A percentile compares a stretch with the other conserved stretches of the same genome.
phyloP scores from a whole-genome alignment of 2,888 invertebrate genomes.

The Diabrotica balteata region DNA sequence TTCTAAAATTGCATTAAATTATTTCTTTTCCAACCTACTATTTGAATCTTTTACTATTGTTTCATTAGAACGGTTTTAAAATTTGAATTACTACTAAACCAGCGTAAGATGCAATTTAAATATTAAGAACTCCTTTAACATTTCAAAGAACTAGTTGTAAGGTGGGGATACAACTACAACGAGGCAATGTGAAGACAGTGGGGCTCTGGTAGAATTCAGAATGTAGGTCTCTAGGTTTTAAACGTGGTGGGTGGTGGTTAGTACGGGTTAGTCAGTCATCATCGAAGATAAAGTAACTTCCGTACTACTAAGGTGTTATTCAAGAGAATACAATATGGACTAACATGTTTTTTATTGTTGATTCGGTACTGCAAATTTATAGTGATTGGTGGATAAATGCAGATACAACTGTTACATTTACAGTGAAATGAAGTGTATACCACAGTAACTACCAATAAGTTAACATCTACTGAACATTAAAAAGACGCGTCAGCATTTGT shows the following conservation, averaged over 20 bases:
- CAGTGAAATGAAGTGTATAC: no score
- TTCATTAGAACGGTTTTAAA: slow-evolving; percentile 7
- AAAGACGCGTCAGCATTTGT: slow-evolving; percentile 9
- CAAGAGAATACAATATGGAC: slow-evolving; percentile 9
- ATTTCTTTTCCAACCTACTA: no score
- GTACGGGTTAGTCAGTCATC: slow-evolving; percentile 51
- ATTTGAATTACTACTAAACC: slow-evolving; percentile 1
- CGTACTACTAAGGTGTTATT: slow-evolving; percentile 30
- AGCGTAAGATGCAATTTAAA: slow-evolving; percentile 28
- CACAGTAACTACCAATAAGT: neutral
- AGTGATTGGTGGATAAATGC: slow-evolving; percentile 4
- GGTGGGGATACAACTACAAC: slow-evolving; percentile 22
- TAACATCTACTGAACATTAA: neutral
- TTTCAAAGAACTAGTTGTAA: slow-evolving; percentile 40
- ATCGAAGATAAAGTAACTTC: slow-evolving; percentile 53
- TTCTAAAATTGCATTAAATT: no score
- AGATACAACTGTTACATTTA: no score
- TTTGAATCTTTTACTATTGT: slow-evolving; percentile 2
- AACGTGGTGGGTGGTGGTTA: slow-evolving; percentile 58
- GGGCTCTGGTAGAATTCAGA: slow-evolving; percentile 48
- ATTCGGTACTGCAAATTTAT: neutral
- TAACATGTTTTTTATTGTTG: slow-evolving; percentile 5
- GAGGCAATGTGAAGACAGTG: slow-evolving; percentile 28
- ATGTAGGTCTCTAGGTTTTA: slow-evolving; percentile 59
- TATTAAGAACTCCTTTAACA: slow-evolving; percentile 40